phyloP scores from a whole-genome alignment of 1,140 invertebrate genomes.

The Holcopasites calliopsidis region DNA sequence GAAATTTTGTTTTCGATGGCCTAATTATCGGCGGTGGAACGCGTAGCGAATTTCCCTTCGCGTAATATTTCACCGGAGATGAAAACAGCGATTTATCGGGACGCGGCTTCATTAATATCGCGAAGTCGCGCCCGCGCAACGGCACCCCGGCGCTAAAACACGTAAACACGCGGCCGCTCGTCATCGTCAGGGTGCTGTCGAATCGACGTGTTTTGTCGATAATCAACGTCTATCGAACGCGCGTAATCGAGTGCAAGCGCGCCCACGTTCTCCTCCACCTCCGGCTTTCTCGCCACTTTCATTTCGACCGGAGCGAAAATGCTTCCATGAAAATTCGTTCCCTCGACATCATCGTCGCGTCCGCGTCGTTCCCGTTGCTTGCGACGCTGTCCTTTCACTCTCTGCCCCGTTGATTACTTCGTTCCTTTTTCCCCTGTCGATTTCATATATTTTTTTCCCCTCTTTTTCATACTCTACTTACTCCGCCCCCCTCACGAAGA shows the following conservation, averaged over 20 bases:
- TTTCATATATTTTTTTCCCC: neutral
- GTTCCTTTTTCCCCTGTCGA: slow-evolving; percentile 32
- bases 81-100: slow-evolving; percentile 14
- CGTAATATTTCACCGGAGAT: neutral
- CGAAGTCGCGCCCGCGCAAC: slow-evolving; percentile 34
- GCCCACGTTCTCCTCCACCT: slow-evolving; percentile 37
- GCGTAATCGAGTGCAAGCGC: slow-evolving; percentile 65
- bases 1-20: neutral
- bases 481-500: neutral
- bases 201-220: slow-evolving; percentile 67
- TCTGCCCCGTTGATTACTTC: slow-evolving; percentile 56
- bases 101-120: slow-evolving; percentile 35
- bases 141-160: slow-evolving; percentile 19
- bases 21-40: neutral
- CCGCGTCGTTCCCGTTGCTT: slow-evolving; percentile 57
- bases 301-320: slow-evolving; percentile 50
- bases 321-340: slow-evolving; percentile 62
- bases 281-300: slow-evolving; percentile 45
- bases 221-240: slow-evolving; percentile 66
- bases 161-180: slow-evolving; percentile 50
- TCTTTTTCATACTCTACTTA: neutral
- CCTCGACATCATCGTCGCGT: slow-evolving; percentile 31
- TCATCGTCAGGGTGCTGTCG: slow-evolving; percentile 64
- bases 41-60: neutral
- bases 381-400: slow-evolving; percentile 55